A percentile compares a stretch with the other conserved stretches of the same genome.
Conservation (phyloP, 2,888 invertebrate species). For the Sepiola atlantica region DNA sequence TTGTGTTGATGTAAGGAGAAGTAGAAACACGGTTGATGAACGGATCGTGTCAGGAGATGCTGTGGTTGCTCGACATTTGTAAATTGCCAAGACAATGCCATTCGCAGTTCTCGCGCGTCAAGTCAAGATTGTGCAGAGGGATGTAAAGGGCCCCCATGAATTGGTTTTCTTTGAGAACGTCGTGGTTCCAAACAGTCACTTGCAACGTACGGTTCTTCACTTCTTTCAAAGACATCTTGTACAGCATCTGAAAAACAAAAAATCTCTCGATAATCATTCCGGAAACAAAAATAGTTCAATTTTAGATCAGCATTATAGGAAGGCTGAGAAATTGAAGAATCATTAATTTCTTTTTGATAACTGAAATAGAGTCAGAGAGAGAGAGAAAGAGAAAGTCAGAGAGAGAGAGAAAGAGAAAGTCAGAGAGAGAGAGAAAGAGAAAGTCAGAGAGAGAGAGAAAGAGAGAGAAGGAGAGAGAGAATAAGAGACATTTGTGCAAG, state of each 20-base stretch:
- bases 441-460: too few relatives aligned
- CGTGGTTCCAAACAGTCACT: conserved; percentile 96
- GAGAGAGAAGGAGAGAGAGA: too few relatives aligned
- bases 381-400: too few relatives aligned
- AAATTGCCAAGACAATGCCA: conserved; percentile 82
- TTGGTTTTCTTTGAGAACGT: conserved; percentile 93
- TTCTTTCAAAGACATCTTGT: conserved; percentile 87
- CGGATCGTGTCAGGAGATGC: conserved; percentile 49
- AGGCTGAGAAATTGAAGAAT: too few relatives aligned
- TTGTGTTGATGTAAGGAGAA: not conserved
- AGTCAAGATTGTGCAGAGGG: conserved; percentile 83
- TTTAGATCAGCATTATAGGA: too few relatives aligned
- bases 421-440: too few relatives aligned
- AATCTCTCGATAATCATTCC: not conserved
- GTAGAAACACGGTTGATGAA: not conserved
- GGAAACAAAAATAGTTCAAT: too few relatives aligned
- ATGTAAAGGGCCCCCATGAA: conserved; percentile 93
- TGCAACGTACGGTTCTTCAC: conserved; percentile 86
- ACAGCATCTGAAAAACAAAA: conserved; percentile 82
- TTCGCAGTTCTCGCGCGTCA: conserved; percentile 85
- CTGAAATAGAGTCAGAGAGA: too few relatives aligned
- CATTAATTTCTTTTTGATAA: too few relatives aligned
- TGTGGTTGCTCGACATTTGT: conserved; percentile 59
- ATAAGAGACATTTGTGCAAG: too few relatives aligned
- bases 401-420: too few relatives aligned